phyloP scores from a whole-genome alignment of 2,888 invertebrate species.

The Psylliodes chrysocephalus region DNA sequence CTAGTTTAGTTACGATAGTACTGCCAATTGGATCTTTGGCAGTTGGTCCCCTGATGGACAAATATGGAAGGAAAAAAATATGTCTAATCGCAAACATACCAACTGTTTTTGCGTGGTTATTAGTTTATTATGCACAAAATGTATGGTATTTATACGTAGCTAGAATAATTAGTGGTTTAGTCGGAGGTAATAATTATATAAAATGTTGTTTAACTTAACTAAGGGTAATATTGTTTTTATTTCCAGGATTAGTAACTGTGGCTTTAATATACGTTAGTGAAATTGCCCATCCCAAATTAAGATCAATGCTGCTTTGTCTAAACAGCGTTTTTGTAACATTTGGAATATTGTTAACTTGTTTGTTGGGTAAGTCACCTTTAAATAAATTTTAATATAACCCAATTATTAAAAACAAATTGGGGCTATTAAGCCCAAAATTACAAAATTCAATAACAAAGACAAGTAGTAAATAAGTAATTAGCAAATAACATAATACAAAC shows the following conservation, averaged over 20 bases:
- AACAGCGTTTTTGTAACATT: slow-evolving; percentile 70
- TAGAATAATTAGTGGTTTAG: slow-evolving; percentile 67
- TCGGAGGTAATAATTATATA: slow-evolving; percentile 61
- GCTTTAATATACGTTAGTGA: slow-evolving; percentile 70
- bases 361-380: slow-evolving; percentile 62
- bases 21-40: slow-evolving; percentile 67
- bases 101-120: slow-evolving; percentile 65
- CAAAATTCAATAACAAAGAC: too few species aligned
- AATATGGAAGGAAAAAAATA: slow-evolving; percentile 66
- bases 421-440: too few species aligned
- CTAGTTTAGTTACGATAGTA: slow-evolving; percentile 68
- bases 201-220: not conserved
- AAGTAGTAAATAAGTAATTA: too few species aligned
- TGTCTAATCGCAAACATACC: slow-evolving; percentile 65
- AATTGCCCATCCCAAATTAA: slow-evolving; percentile 66
- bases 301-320: slow-evolving; percentile 68
- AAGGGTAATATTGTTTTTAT: not conserved
- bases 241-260: slow-evolving; percentile 68
- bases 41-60: slow-evolving; percentile 69
- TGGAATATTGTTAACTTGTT: slow-evolving; percentile 68
- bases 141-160: slow-evolving; percentile 65
- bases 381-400: too few species aligned
- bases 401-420: too few species aligned
- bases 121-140: slow-evolving; percentile 63
- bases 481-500: too few species aligned